These are phyloP conservation scores for Catocala sponsa DNA, from an alignment of 2,888 invertebrate genomes.

Conservation along the genomic window DNA sequence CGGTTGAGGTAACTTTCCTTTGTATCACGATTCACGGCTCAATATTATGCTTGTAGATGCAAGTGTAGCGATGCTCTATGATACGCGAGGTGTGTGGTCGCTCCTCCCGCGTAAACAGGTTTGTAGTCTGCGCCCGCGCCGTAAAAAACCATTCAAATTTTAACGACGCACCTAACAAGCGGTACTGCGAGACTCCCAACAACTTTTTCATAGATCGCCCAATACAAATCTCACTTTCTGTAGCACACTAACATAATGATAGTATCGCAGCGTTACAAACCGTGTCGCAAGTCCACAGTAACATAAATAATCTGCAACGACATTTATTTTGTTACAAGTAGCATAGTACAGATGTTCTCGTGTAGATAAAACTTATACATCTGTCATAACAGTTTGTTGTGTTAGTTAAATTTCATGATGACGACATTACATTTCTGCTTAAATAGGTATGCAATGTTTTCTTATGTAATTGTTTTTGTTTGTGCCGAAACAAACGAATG, in stretches of 20 bases:
- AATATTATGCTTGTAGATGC: slow-evolving; percentile 6
- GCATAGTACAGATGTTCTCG: slow-evolving; percentile 73
- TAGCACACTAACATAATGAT: slow-evolving; percentile 72
- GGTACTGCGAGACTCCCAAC: slow-evolving; percentile 35
- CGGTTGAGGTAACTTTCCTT: no score
- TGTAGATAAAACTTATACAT: slow-evolving; percentile 68
- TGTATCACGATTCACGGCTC: no score
- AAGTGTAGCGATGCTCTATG: slow-evolving; percentile 36
- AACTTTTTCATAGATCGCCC: slow-evolving; percentile 64
- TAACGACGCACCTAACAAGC: slow-evolving; percentile 71
- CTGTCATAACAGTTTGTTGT: slow-evolving; percentile 65
- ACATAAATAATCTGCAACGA: slow-evolving; percentile 71
- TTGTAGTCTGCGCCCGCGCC: slow-evolving; percentile 60
- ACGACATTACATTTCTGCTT: slow-evolving; percentile 53
- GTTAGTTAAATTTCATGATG: slow-evolving; percentile 59
- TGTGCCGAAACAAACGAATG: slow-evolving; percentile 25
- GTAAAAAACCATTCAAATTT: slow-evolving; percentile 79
- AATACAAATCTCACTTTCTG: slow-evolving; percentile 76
- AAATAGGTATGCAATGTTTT: slow-evolving; percentile 22
- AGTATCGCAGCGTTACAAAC: slow-evolving; percentile 64
- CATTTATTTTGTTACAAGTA: slow-evolving; percentile 74
- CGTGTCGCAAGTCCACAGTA: slow-evolving; percentile 65
- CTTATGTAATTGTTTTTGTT: slow-evolving; percentile 26
- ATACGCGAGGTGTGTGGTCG: slow-evolving; percentile 69
- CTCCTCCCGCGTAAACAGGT: slow-evolving; percentile 71